Evolutionary conservation across 2,888 invertebrate genomes (phyloP), one percentile per base, ranked within the genome.

Genomic region (Orgyia antiqua): DNA sequence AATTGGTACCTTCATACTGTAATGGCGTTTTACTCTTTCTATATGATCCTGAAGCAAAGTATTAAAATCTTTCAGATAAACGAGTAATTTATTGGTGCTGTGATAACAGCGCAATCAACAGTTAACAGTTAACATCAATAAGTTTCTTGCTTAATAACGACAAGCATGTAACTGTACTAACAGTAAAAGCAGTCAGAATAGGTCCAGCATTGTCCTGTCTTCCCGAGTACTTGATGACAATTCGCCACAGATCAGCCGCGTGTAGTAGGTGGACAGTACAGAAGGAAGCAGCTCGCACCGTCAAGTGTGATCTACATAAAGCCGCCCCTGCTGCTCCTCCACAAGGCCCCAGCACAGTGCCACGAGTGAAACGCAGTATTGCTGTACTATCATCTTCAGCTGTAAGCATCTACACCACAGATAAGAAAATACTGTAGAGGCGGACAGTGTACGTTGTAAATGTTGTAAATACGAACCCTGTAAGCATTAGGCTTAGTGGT

Each of bases 341-440:
- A 35, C 61, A 68, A 0, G 69, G 65, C 0, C 65, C 58, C 13
- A 82, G 54, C 0, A 69, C 46, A 0, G 78, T 71, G 11, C 82
- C 82, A 4, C 79, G 68, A 1, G 74, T 69, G 53, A 82, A 56
- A 3, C 80, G 75, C 19, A 80, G 51, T 31, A 79, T 63, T 0
- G 79, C 66, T 1, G 82, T 79, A 24, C 44, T 60, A 44, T 82
- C 80, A 33, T 82, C 82, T 27, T 82, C 82, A 0, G 82, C 79
- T 19, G 82, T 78, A 15, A 82, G 40, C 74, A 82, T 67, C 80
- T 80, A 27, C 4, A 26, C 3, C n/a, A n/a, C n/a, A n/a, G n/a
- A n/a, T n/a, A n/a, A n/a, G n/a, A n/a, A n/a, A n/a, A n/a, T n/a
- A n/a, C n/a, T n/a, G n/a, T n/a, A n/a, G n/a, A n/a, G n/a, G n/a